Evolutionary conservation across 2,888 invertebrate species (phyloP).

Genomic region (Seira musarum): DNA sequence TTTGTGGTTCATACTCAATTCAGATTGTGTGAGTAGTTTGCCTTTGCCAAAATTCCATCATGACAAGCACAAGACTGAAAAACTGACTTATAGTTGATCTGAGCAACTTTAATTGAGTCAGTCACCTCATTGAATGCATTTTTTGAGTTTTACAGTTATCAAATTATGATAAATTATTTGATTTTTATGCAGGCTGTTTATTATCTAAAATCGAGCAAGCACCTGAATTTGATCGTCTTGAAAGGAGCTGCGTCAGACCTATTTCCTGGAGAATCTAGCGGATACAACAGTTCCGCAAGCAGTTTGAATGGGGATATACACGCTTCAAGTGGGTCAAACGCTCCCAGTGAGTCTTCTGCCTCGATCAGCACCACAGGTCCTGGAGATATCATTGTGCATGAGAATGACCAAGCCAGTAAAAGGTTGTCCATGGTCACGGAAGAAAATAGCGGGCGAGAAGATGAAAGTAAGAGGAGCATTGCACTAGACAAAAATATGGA

Average conservation of each 20-base stretch:
- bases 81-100: no score
- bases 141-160: not conserved
- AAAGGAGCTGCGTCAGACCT: slow-evolving; percentile 86
- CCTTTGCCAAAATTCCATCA: no score
- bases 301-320: slow-evolving; percentile 81
- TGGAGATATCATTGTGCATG: slow-evolving; percentile 64
- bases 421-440: slow-evolving; percentile 83
- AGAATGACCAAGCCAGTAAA: slow-evolving; percentile 67
- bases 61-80: no score
- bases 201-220: slow-evolving; percentile 84
- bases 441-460: slow-evolving; percentile 72
- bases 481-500: slow-evolving; percentile 73
- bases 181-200: slow-evolving; percentile 80
- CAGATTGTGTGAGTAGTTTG: no score
- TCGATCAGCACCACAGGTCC: slow-evolving; percentile 57
- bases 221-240: slow-evolving; percentile 83
- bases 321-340: slow-evolving; percentile 60
- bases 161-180: slow-evolving; percentile 5
- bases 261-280: slow-evolving; percentile 86
- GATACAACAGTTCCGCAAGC: slow-evolving; percentile 88
- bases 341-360: slow-evolving; percentile 61
- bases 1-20: no score
- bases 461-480: slow-evolving; percentile 56
- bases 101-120: no score
- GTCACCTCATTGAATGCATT: no score